These are phyloP conservation scores for Bungarus multicinctus DNA, from an alignment of 2,113 vertebrate species.

Conservation along the genomic window DNA sequence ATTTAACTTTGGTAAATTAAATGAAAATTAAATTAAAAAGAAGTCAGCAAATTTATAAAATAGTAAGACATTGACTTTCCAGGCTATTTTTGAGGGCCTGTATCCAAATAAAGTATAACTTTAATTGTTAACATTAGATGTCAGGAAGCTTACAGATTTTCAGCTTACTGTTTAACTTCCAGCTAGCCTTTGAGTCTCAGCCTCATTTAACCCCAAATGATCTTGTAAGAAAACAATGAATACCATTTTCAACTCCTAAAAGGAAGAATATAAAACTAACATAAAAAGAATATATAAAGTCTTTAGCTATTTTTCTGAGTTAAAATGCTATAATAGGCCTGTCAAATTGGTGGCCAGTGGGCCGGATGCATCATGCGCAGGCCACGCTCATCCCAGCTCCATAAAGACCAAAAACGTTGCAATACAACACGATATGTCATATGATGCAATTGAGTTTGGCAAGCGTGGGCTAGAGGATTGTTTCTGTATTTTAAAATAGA, in stretches of 20 bases:
- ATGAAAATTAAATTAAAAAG: neutral
- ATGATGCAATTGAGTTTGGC: too few relatives aligned
- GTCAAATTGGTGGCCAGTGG: too few relatives aligned
- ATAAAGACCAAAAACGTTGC: too few relatives aligned
- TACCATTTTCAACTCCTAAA: neutral
- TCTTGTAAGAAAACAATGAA: neutral
- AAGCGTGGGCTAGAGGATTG: neutral
- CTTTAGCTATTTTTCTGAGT: neutral
- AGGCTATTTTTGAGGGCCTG: neutral
- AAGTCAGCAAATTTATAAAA: neutral
- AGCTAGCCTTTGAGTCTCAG: too few relatives aligned
- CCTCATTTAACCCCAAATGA: too few relatives aligned
- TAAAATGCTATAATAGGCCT: neutral
- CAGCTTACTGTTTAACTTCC: too few relatives aligned
- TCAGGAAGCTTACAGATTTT: too few relatives aligned
- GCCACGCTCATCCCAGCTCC: too few relatives aligned
- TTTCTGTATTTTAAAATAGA: neutral
- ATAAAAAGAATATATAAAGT: neutral
- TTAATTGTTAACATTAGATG: neutral
- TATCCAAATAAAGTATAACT: neutral
- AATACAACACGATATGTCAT: too few relatives aligned
- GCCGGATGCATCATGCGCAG: too few relatives aligned
- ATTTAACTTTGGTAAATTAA: neutral
- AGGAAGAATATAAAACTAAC: neutral
- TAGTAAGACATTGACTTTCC: neutral